A percentile compares a stretch with the other conserved stretches of the same genome.
Evolutionary conservation across 2,888 invertebrate species (phyloP).

Genomic region (Cheilosia variabilis): DNA sequence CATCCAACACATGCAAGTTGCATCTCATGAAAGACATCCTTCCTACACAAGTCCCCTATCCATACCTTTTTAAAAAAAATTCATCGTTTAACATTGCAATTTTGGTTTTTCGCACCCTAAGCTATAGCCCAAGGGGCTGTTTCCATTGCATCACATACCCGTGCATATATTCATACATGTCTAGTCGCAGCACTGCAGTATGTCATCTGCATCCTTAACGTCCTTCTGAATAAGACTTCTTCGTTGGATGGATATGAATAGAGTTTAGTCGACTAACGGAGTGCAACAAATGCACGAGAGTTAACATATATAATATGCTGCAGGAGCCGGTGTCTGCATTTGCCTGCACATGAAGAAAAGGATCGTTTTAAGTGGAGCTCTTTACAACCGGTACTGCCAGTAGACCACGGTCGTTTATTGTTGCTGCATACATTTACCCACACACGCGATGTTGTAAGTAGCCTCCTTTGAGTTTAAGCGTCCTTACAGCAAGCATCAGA

Average conservation of each 20-base stretch:
- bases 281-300: slow-evolving; percentile 72
- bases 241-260: slow-evolving; percentile 38
- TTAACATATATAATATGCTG: slow-evolving; percentile 45
- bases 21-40: slow-evolving; percentile 64
- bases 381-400: slow-evolving; percentile 10
- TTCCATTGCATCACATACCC: slow-evolving; percentile 33
- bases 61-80: background rate
- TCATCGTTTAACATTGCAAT: slow-evolving; percentile 74
- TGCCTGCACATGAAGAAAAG: slow-evolving; percentile 65
- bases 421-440: slow-evolving; percentile 23
- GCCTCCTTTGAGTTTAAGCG: slow-evolving; percentile 38
- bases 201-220: slow-evolving; percentile 46
- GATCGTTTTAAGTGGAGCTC: slow-evolving; percentile 41
- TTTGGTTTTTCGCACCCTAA: slow-evolving; percentile 73
- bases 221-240: slow-evolving; percentile 47
- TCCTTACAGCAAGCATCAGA: slow-evolving; percentile 37
- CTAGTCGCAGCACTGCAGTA: slow-evolving; percentile 65
- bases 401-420: slow-evolving; percentile 7
- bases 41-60: slow-evolving; percentile 5
- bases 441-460: slow-evolving; percentile 22
- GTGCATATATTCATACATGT: slow-evolving; percentile 23
- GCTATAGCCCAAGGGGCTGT: slow-evolving; percentile 30
- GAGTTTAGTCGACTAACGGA: slow-evolving; percentile 50
- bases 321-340: slow-evolving; percentile 56
- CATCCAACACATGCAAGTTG: slow-evolving; percentile 62